Evolutionary conservation across 2,797 vertebrate species (phyloP), one percentile per base, ranked within the genome.

Genomic region (Sebastes matsubarae): DNA sequence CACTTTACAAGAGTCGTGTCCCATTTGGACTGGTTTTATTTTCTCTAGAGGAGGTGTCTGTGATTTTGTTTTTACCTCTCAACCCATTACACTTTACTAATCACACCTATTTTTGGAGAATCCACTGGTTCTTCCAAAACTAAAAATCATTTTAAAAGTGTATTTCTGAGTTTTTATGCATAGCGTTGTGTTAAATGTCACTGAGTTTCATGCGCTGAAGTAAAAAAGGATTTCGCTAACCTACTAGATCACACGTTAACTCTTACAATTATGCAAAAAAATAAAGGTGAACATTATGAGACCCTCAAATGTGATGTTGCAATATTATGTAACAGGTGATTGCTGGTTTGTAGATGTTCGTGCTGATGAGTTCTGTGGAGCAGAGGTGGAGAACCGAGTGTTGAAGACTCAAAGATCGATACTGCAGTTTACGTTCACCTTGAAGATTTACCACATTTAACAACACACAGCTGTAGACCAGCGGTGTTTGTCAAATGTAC

Each of bases 351-450:
- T 69, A 9, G 5, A 24, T 36, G 42, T 61, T 32, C 16, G 13
- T 29, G 25, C 16, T 54, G 81, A 75, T 38, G 80, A 79, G 74
- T 77, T 83, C 72, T 64, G 72, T 75, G 42, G 34, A 81, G 90
- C 92, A 94, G 89, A 93, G 90, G 89, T 81, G 87, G 87, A 93
- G 68, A 86, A 84, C 79, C 1, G 63, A 68, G 74, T 74, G 77
- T 6, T 34, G 66, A 42, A 87, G 79, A 71, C 77, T 79, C 79
- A 67, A 64, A 81, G 52, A 69, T 81, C 72, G 63, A 75, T 76
- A 81, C 82, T 91, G 87, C 89, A 89, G 83, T 74, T 90, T 24
- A 75, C 82, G 86, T 83, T 75, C 36, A 72, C 29, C 38, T 61
- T 20, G 2, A 68, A 50, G 11, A 60, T 32, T 54, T 22, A 71